phyloP scores from a whole-genome alignment of 2,113 vertebrate genomes.

The Solea solea region DNA sequence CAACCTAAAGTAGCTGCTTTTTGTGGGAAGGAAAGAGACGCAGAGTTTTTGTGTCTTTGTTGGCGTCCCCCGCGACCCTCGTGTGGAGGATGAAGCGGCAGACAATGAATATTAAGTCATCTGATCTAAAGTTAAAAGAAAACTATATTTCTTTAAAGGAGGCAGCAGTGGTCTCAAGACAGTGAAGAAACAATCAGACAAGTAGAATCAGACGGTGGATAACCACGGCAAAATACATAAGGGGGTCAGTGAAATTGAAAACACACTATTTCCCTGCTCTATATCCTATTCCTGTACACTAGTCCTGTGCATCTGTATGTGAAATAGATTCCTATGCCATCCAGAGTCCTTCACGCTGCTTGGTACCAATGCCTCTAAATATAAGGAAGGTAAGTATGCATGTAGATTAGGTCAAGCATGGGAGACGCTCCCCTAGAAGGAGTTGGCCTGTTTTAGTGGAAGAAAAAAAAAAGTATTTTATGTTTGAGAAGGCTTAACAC shows the following conservation, averaged over 20 bases:
- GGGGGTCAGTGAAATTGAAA: constrained; percentile 64
- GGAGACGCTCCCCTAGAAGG: constrained; percentile 53
- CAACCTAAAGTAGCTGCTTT: neutral
- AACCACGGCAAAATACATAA: constrained; percentile 43
- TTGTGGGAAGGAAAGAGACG: neutral
- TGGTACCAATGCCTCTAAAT: constrained; percentile 62
- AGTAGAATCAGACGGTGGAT: constrained; percentile 52
- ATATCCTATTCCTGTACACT: constrained; percentile 48
- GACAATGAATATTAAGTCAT: too few relatives aligned
- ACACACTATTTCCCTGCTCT: constrained; percentile 55
- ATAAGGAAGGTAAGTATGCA: constrained; percentile 69
- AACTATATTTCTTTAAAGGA: constrained; percentile 15
- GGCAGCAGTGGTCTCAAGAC: constrained; percentile 6
- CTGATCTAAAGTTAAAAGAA: constrained; percentile 20
- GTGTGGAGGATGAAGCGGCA: too few relatives aligned
- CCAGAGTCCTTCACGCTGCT: constrained; percentile 76
- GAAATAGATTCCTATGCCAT: constrained; percentile 75
- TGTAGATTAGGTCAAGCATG: constrained; percentile 65
- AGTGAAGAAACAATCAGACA: constrained; percentile 46
- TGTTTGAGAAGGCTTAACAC: constrained; percentile 61
- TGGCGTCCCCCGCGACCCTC: too few relatives aligned
- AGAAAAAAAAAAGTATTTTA: constrained; percentile 54
- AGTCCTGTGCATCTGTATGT: constrained; percentile 72
- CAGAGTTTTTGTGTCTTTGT: too few relatives aligned
- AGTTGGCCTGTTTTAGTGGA: constrained; percentile 60